These are phyloP conservation scores for Epistrophella euchroma DNA, from an alignment of 2,888 invertebrate species.

Conservation along the genomic window DNA sequence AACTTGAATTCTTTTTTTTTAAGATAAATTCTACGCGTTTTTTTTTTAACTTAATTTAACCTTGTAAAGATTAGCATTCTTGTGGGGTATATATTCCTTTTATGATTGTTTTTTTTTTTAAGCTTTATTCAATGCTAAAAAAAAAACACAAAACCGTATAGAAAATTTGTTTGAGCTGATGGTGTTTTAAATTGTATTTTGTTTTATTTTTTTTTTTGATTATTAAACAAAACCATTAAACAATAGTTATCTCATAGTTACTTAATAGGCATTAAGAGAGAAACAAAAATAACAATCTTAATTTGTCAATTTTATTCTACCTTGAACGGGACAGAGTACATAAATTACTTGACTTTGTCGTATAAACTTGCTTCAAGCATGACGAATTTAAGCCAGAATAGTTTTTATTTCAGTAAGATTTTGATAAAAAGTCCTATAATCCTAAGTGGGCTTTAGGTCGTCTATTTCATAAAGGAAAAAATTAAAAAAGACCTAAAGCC, in stretches of 20 bases:
- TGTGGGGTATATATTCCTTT: not conserved
- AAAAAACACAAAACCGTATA: not conserved
- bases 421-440: no score
- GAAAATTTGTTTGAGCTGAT: conserved; percentile 21
- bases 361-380: not conserved
- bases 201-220: conserved; percentile 4
- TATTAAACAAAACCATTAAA: conserved; percentile 58
- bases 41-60: not conserved
- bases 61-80: conserved; percentile 18
- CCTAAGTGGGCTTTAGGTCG: no score
- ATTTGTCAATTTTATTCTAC: conserved; percentile 73
- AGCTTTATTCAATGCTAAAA: conserved; percentile 27
- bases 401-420: no score
- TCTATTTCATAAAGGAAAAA: no score
- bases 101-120: conserved; percentile 7
- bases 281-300: conserved; percentile 59
- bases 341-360: not conserved
- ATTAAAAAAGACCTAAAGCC: no score
- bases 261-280: conserved; percentile 53
- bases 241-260: conserved; percentile 60
- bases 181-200: conserved; percentile 33
- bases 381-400: not conserved
- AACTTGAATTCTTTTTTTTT: conserved; percentile 14
- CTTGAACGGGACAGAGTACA: conserved; percentile 56
- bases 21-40: not conserved